Conservation (phyloP, 2,113 vertebrate species). For the Hippocampus comes region DNA sequence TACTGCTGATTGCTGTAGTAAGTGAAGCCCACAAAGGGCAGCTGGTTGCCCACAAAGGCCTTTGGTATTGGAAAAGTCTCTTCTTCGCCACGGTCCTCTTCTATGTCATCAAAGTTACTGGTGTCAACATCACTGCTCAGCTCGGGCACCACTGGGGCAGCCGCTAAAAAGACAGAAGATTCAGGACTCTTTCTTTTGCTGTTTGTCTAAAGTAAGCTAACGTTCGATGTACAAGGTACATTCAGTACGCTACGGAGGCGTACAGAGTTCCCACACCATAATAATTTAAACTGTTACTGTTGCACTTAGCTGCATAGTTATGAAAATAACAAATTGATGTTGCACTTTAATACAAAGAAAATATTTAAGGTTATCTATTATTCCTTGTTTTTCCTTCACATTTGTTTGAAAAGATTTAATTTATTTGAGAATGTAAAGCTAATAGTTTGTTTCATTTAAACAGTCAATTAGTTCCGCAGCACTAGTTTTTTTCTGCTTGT, state of each 20-base stretch:
- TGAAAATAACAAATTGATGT: neutral
- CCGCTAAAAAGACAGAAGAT: constrained; percentile 69
- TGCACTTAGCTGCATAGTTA: neutral
- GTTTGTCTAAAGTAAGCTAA: neutral
- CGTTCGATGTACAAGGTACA: neutral
- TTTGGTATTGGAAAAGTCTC: constrained; percentile 98
- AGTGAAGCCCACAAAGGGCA: constrained; percentile 97
- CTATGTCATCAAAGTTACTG: constrained; percentile 98
- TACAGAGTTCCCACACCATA: neutral
- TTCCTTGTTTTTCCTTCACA: too few relatives aligned
- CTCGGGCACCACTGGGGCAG: constrained; percentile 95
- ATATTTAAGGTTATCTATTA: too few relatives aligned
- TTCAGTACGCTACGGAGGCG: neutral
- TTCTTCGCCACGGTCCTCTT: constrained; percentile 96
- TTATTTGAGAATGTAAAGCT: neutral
- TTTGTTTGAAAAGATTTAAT: too few relatives aligned
- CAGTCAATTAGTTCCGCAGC: neutral
- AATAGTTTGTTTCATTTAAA: neutral
- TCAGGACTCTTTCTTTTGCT: neutral
- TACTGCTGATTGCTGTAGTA: constrained; percentile 94
- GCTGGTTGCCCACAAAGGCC: constrained; percentile 97
- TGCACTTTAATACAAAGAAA: neutral
- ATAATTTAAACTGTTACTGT: neutral
- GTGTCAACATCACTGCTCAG: constrained; percentile 97
- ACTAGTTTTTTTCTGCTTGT: neutral